Conservation (phyloP, 92 coral and sea anemone genomes). For the Scolanthus callimorphus region DNA sequence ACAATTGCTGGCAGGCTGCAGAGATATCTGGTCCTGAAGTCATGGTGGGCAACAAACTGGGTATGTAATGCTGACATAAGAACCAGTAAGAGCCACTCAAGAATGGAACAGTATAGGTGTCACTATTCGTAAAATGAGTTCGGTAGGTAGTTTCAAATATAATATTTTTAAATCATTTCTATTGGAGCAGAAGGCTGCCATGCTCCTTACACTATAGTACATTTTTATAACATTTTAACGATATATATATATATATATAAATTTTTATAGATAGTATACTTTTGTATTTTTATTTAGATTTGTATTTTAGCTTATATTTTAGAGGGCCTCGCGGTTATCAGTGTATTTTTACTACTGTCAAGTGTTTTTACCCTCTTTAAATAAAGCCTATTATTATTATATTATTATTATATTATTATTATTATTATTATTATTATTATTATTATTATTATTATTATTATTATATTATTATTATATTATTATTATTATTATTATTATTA, state of each 20-base stretch:
- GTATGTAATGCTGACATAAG: too few relatives aligned
- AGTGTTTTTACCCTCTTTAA: not conserved
- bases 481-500: not conserved
- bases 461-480: slow-evolving; percentile 4
- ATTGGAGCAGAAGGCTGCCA: too few relatives aligned
- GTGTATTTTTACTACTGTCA: not conserved
- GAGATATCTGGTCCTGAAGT: slow-evolving; percentile 79
- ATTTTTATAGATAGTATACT: too few relatives aligned
- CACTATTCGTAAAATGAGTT: too few relatives aligned
- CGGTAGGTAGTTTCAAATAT: too few relatives aligned
- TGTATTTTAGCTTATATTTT: not conserved
- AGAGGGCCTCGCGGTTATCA: not conserved
- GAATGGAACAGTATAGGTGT: too few relatives aligned
- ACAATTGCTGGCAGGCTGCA: slow-evolving; percentile 80
- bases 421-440: slow-evolving; percentile 1
- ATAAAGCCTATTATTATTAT: slow-evolving; percentile 1
- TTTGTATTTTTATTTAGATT: not conserved
- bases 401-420: slow-evolving; percentile 2
- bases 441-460: slow-evolving; percentile 7
- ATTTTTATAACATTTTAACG: too few relatives aligned
- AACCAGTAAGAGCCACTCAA: too few relatives aligned
- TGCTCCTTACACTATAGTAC: too few relatives aligned
- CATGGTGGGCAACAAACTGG: slow-evolving; percentile 96
- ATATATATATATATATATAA: too few relatives aligned
- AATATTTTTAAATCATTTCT: too few relatives aligned